phyloP scores from a whole-genome alignment of 2,113 vertebrate genomes.

The Odobenus rosmarus region DNA sequence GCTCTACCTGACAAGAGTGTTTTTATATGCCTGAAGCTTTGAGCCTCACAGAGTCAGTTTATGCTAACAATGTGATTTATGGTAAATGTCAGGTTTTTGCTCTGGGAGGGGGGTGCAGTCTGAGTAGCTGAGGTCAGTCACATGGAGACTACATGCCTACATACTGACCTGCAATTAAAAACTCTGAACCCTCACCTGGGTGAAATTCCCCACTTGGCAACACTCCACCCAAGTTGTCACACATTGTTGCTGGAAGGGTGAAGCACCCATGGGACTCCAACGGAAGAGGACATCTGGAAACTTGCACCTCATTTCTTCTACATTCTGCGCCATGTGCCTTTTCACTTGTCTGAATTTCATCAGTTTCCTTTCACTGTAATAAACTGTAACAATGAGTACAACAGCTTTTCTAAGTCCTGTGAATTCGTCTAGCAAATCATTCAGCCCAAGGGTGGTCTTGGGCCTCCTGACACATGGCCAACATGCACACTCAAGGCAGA shows the following conservation, averaged over 20 bases:
- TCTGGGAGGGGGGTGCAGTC: not conserved
- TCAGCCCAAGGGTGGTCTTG: not conserved
- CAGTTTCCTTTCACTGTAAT: not conserved
- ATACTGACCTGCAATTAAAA: not conserved
- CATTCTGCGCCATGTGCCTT: not conserved
- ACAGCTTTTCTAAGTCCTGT: not conserved
- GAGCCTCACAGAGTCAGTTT: not conserved
- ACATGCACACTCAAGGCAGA: not conserved
- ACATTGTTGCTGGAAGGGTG: not conserved
- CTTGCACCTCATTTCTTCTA: not conserved
- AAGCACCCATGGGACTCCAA: no score
- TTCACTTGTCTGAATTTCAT: not conserved
- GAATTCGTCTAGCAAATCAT: not conserved
- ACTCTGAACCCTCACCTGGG: not conserved
- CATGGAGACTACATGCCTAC: accelerated
- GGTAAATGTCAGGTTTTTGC: not conserved
- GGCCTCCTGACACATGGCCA: not conserved
- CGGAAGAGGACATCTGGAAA: not conserved
- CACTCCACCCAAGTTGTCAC: not conserved
- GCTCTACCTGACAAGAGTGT: not conserved
- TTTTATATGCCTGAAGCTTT: not conserved
- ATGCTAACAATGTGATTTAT: not conserved
- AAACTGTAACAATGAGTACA: not conserved
- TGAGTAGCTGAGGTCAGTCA: no score
- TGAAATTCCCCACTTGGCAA: not conserved